These are phyloP conservation scores for Seriola rivoliana DNA, from an alignment of 2,113 vertebrate species.

Conservation along the genomic window DNA sequence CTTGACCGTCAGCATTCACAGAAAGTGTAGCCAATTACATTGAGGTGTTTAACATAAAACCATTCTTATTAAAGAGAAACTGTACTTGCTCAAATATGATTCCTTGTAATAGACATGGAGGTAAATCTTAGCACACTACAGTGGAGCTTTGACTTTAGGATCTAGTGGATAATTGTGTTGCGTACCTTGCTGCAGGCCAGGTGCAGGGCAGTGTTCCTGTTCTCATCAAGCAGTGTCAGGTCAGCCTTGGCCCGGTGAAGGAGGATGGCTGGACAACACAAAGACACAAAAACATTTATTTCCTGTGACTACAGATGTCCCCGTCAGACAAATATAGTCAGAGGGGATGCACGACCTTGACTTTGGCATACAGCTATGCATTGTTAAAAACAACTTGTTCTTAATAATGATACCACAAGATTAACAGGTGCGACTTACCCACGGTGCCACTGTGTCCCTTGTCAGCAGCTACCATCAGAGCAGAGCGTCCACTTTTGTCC, in stretches of 20 bases:
- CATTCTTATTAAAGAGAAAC: background rate
- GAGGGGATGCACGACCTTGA: background rate
- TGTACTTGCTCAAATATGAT: background rate
- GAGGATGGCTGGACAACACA: conserved; percentile 88
- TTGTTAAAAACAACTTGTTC: fast-evolving
- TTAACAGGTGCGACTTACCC: conserved; percentile 80
- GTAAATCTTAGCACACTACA: background rate
- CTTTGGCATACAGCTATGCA: background rate
- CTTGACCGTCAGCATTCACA: too few species aligned
- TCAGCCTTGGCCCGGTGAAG: conserved; percentile 95
- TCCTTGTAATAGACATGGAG: background rate
- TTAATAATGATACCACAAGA: background rate
- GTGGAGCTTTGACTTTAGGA: background rate
- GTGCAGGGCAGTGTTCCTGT: conserved; percentile 98
- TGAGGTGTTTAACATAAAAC: too few species aligned
- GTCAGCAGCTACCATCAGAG: conserved; percentile 96
- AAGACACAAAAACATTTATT: conserved; percentile 34
- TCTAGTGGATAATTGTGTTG: background rate
- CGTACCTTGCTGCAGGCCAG: conserved; percentile 97
- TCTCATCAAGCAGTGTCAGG: conserved; percentile 93
- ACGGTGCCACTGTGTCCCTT: conserved; percentile 93
- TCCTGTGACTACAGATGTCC: background rate
- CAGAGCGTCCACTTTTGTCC: conserved; percentile 91
- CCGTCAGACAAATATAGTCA: background rate
- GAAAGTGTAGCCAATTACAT: too few species aligned